Base-by-base conservation (phyloP, 2,888 invertebrate genomes). In the Drosophila niveifrons region DNA sequence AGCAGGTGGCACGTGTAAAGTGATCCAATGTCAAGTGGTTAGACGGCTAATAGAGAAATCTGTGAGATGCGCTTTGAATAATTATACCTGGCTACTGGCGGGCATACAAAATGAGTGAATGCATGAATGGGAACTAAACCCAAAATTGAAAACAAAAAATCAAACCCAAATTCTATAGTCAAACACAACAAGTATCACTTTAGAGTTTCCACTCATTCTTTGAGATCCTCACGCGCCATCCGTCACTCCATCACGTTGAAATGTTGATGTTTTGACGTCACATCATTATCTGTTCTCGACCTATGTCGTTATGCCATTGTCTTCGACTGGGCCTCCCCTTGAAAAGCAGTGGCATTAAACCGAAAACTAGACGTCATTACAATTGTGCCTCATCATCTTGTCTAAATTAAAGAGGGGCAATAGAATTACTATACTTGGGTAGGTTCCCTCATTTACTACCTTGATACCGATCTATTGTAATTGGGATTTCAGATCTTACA, bases 181-280 rank as follows among this genome's bases (percentile, higher is more conserved):
- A 51, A 50, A 55, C 63, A 68, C 15, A n/a, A 78, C 68, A 75
- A 76, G 75, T 78, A 78, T 65, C 72, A 63, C 71, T 72, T 72
- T 72, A 44, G 65, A 68, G 29, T 36, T 44, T 44, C 9, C 13
- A 61, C 44, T 55, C 29, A 39, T 29, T 55, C 59, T 41, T 59
- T 50, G 65, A 50, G 88, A 88, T 88, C 88, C 88, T 82, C 82
- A 83, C 76, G 80, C 73, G 72, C 66, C 86, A 86, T 83, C 78
- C 73, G 83, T 88, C 81, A 63, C 34, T 57, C 47, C 57, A 44
- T 57, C 57, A 78, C 63, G 70, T 74, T 74, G 72, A 72, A 71
- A 82, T 80, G 78, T 78, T 84, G 84, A 84, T 80, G 82, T 89
- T 88, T 88, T 83, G 90, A 90, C 90, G 79, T 63, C 87, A 75